These are phyloP conservation scores for Melanchra persicariae DNA, from an alignment of 2,888 invertebrate species.

Conservation along the genomic window DNA sequence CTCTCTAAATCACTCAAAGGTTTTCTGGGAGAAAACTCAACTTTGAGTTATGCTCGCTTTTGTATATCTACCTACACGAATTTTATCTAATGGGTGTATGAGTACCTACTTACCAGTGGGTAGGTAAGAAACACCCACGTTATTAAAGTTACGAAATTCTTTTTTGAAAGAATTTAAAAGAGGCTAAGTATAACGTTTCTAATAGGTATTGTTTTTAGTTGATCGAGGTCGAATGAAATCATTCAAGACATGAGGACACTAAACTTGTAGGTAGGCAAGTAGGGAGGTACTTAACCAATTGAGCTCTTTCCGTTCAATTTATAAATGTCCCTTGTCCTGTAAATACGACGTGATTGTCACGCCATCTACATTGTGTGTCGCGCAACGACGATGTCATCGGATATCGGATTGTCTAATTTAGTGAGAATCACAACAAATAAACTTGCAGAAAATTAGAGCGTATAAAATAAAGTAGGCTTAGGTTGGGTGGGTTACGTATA, in stretches of 20 bases:
- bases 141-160: no score
- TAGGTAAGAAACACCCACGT: no score
- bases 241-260: neutral
- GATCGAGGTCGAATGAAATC: neutral
- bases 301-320: conserved; percentile 24
- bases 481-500: no score
- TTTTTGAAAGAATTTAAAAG: no score
- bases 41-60: no score
- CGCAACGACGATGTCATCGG: neutral
- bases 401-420: neutral
- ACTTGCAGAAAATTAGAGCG: neutral
- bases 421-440: neutral
- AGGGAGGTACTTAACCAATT: conserved; percentile 22
- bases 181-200: no score
- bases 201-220: no score
- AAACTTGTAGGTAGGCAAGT: neutral
- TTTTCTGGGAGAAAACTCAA: no score
- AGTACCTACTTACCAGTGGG: no score
- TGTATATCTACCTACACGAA: no score
- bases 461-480: neutral
- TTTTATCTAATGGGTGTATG: no score
- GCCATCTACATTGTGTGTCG: neutral
- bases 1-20: no score
- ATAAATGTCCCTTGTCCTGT: neutral
- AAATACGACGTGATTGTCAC: neutral